These are phyloP conservation scores for Phengaris alcon DNA, from an alignment of 2,888 invertebrate genomes.

Conservation along the genomic window DNA sequence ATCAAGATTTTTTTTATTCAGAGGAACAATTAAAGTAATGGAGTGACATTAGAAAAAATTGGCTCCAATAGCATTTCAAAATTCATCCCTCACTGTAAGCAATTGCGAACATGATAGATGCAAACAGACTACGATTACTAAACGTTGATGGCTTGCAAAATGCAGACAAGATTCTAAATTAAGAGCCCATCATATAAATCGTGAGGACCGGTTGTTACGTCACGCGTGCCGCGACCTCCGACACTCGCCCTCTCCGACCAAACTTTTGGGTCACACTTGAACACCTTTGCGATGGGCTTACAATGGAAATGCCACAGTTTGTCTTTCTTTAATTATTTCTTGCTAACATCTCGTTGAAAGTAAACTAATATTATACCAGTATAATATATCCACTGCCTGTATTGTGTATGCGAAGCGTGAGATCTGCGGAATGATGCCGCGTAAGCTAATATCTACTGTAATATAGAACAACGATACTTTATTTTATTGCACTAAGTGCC, in stretches of 20 bases:
- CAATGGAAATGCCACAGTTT: slow-evolving; percentile 24
- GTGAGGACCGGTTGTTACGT: slow-evolving; percentile 59
- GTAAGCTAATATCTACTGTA: no score
- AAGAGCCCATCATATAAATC: slow-evolving; percentile 33
- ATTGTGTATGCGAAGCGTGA: no score
- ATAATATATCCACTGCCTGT: no score
- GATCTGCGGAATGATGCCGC: no score
- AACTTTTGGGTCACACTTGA: slow-evolving; percentile 56
- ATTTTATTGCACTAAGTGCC: no score
- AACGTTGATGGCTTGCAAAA: slow-evolving; percentile 33
- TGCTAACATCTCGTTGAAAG: neutral
- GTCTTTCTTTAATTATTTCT: neutral
- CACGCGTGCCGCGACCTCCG: slow-evolving; percentile 58
- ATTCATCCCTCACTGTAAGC: neutral
- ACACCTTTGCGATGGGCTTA: slow-evolving; percentile 38
- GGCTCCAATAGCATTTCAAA: neutral
- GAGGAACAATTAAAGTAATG: no score
- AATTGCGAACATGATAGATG: neutral
- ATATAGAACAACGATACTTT: no score
- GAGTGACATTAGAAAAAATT: no score
- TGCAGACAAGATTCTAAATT: slow-evolving; percentile 35
- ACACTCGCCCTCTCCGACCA: slow-evolving; percentile 56
- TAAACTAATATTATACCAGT: no score
- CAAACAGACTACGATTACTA: slow-evolving; percentile 17
- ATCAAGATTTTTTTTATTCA: no score